A percentile compares a stretch with the other conserved stretches of the same genome.
These are phyloP conservation scores for Eupithecia insigniata DNA, from an alignment of 2,888 invertebrate species.

Conservation along the genomic window DNA sequence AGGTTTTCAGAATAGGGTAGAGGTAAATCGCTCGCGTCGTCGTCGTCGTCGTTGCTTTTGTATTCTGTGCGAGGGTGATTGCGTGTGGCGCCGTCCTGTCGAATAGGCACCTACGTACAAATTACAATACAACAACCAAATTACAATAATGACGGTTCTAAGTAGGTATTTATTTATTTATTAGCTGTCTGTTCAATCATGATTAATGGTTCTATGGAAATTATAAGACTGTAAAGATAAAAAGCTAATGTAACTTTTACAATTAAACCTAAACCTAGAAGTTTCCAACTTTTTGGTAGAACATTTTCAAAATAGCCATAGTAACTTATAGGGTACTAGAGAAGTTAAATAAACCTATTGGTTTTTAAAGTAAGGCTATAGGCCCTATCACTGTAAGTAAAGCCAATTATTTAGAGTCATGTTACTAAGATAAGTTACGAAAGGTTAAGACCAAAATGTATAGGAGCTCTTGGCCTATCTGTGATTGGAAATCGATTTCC, in stretches of 20 bases:
- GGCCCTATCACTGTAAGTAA: too few relatives aligned
- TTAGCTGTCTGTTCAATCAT: constrained; percentile 10
- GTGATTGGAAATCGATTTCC: constrained; percentile 50
- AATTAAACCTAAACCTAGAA: background rate
- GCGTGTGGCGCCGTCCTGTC: constrained; percentile 65
- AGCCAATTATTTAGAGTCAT: too few relatives aligned
- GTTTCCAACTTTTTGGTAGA: too few relatives aligned
- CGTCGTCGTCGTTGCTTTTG: too few relatives aligned
- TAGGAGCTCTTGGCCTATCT: background rate
- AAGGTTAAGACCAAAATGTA: background rate
- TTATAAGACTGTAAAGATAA: background rate
- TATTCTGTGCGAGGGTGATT: constrained; percentile 48
- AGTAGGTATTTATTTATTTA: constrained; percentile 24
- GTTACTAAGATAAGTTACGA: too few relatives aligned
- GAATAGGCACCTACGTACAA: constrained; percentile 34
- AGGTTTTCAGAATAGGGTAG: constrained; percentile 15
- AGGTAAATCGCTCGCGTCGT: constrained; percentile 6
- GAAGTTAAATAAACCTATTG: background rate
- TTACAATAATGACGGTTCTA: constrained; percentile 10
- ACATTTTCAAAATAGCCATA: too few relatives aligned
- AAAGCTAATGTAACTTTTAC: background rate
- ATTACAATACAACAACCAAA: constrained; percentile 33
- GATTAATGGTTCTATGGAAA: constrained; percentile 10
- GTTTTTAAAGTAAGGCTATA: background rate
- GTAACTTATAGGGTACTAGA: too few relatives aligned